Evolutionary conservation across 2,113 vertebrate genomes (phyloP).

Genomic region (Engraulis encrasicolus): DNA sequence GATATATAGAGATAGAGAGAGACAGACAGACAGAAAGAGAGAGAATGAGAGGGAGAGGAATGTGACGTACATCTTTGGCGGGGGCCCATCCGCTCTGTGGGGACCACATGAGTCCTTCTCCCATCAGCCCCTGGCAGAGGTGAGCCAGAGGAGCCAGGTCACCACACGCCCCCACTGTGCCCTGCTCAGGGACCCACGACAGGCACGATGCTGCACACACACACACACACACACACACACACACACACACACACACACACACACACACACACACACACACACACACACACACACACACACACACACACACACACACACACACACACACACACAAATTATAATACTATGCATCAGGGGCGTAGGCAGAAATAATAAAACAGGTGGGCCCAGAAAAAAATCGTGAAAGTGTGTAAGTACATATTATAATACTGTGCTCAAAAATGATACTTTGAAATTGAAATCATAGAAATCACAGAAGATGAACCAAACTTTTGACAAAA

Average conservation of each 20-base stretch:
- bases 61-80: conserved; percentile 93
- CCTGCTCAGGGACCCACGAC: conserved; percentile 96
- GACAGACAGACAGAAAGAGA: background rate
- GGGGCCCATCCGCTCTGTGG: conserved; percentile 99
- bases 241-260: background rate
- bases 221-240: background rate
- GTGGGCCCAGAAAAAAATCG: no score
- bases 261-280: background rate
- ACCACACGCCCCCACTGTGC: conserved; percentile 95
- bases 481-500: no score
- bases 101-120: conserved; percentile 99
- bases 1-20: background rate
- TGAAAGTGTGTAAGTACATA: no score
- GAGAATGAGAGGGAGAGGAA: conserved; percentile 38
- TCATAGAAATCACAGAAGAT: no score
- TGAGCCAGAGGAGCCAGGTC: conserved; percentile 96
- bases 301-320: no score
- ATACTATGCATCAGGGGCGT: no score
- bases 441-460: no score
- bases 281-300: background rate
- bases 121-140: conserved; percentile 93
- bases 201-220: conserved; percentile 87
- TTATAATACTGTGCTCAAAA: no score
- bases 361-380: no score
- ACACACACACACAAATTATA: no score